Evolutionary conservation across 2,888 invertebrate species (phyloP).

Genomic region (Troides helena): DNA sequence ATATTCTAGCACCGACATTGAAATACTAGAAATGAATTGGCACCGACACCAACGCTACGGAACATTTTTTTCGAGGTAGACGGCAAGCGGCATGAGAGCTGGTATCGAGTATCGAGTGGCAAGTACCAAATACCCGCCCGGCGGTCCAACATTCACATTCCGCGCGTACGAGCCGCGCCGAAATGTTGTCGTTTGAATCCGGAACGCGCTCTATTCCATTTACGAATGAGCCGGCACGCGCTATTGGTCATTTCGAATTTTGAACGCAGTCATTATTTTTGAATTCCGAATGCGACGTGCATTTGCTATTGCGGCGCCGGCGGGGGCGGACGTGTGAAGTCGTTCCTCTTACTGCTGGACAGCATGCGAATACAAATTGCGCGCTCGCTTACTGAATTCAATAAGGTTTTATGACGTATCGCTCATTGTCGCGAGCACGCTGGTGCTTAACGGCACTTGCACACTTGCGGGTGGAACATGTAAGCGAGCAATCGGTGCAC

Average conservation of each 20-base stretch:
- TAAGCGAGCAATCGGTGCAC: constrained; percentile 57
- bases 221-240: constrained; percentile 50
- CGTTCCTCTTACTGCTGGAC: constrained; percentile 55
- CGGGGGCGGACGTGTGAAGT: constrained; percentile 62
- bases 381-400: constrained; percentile 49
- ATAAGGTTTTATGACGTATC: constrained; percentile 55
- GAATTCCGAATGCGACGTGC: constrained; percentile 63
- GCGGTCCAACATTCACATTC: constrained; percentile 31
- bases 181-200: constrained; percentile 52
- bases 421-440: constrained; percentile 42
- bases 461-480: constrained; percentile 50
- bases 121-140: constrained; percentile 14
- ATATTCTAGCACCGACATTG: too few species aligned
- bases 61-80: not conserved
- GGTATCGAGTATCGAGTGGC: constrained; percentile 9
- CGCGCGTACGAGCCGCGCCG: constrained; percentile 30
- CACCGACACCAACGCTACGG: not conserved
- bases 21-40: too few species aligned
- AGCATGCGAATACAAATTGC: constrained; percentile 68
- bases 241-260: constrained; percentile 59
- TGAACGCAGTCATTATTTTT: constrained; percentile 61
- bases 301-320: constrained; percentile 71
- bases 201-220: constrained; percentile 52
- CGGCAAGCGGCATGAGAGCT: not conserved
- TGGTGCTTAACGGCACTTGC: constrained; percentile 63